Percentiles rank a stretch among this genome's conserved stretches.
phyloP scores from a whole-genome alignment of 1,140 invertebrate genomes.

The Lutraria rhynchaena region DNA sequence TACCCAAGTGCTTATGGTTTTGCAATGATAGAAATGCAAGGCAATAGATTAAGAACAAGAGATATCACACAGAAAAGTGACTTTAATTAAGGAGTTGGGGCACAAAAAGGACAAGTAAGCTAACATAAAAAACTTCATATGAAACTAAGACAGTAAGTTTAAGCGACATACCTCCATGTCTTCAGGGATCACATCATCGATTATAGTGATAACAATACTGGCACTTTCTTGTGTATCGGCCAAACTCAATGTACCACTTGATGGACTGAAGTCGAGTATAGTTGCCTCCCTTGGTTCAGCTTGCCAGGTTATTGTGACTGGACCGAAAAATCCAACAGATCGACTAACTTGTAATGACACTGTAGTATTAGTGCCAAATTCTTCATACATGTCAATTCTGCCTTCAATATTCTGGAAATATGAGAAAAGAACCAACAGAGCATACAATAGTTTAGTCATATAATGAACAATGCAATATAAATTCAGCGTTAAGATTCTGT shows the following conservation, averaged over 20 bases:
- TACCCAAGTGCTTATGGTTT: too few species aligned
- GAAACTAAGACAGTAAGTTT: too few species aligned
- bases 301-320: conserved; percentile 76
- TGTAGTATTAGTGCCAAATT: conserved; percentile 70
- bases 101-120: too few species aligned
- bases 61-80: too few species aligned
- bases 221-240: conserved; percentile 69
- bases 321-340: conserved; percentile 72
- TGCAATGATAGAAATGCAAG: too few species aligned
- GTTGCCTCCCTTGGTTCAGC: conserved; percentile 71
- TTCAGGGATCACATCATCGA: conserved; percentile 77
- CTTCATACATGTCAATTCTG: conserved; percentile 78
- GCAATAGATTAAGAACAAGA: too few species aligned
- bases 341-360: conserved; percentile 70
- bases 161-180: conserved; percentile 73
- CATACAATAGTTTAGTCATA: too few species aligned
- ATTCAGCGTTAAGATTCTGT: too few species aligned
- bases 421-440: too few species aligned
- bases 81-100: too few species aligned
- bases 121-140: too few species aligned
- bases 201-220: conserved; percentile 73
- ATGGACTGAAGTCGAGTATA: conserved; percentile 72
- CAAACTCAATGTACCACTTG: conserved; percentile 74
- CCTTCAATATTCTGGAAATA: conserved; percentile 79
- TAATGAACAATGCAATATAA: too few species aligned